phyloP scores from a whole-genome alignment of 2,113 vertebrate genomes.

The Astatotilapia flaviijosephi region DNA sequence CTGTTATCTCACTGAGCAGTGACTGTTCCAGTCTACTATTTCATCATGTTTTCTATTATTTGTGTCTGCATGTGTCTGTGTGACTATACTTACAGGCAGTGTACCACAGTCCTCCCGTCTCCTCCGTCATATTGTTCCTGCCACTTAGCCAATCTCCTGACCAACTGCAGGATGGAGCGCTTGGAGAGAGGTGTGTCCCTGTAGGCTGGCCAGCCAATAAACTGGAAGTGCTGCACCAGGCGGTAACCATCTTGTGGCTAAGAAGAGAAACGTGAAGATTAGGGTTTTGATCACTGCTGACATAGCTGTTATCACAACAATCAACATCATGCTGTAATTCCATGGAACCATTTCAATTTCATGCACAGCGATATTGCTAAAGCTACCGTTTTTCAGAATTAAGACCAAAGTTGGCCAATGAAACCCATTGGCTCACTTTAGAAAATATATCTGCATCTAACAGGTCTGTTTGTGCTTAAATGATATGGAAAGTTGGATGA shows the following conservation, averaged over 20 bases:
- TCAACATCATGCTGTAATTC: neutral
- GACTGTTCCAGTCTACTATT: neutral
- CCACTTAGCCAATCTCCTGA: constrained; percentile 91
- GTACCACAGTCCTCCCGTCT: constrained; percentile 91
- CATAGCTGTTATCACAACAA: neutral
- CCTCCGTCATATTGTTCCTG: constrained; percentile 94
- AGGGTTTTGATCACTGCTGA: neutral
- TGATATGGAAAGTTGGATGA: neutral
- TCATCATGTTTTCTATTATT: neutral
- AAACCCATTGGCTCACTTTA: neutral
- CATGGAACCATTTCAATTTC: neutral
- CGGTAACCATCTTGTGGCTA: constrained; percentile 96
- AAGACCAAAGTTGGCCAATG: neutral
- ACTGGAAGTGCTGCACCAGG: constrained; percentile 96
- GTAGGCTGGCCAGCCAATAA: constrained; percentile 97
- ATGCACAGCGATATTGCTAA: neutral
- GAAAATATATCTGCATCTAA: neutral
- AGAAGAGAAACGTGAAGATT: neutral
- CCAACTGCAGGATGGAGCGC: constrained; percentile 90
- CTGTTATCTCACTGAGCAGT: neutral
- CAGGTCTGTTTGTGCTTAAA: neutral
- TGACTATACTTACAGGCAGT: constrained; percentile 86
- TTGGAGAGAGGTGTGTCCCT: constrained; percentile 93
- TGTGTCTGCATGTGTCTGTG: neutral
- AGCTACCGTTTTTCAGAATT: neutral